Base-by-base conservation (phyloP, 2,797 vertebrate genomes). In the Paratrypauchen microcephalus region DNA sequence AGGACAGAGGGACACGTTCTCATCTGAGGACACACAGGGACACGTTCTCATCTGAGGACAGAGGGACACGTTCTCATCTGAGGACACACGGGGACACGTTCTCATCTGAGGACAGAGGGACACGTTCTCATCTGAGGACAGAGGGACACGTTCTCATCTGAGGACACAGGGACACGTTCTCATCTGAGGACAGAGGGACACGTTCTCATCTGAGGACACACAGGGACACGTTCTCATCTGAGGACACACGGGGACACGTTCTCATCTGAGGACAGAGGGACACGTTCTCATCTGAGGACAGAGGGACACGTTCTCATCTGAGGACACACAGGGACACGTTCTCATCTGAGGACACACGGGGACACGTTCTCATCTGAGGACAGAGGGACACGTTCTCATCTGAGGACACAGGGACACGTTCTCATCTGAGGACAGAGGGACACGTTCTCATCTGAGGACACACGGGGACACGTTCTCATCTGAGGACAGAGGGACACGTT, bases 301-400 rank as follows among this genome's bases (percentile, higher is more conserved):
- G 15, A 32, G 50, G n/a, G 45, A 15, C 12, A n/a, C n/a, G n/a
- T n/a, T n/a, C n/a, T n/a, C n/a, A n/a, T n/a, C n/a, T n/a, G n/a
- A n/a, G n/a, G n/a, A n/a, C n/a, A n/a, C 97, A 99, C 84, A 96
- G 83, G 0, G 96, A 95, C 84, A 95, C 77, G 83, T 95, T 92
- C 66, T 95, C 94, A 54, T 95, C 96, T 97, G 81, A 5, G 62
- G 62, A 50, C 50, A 41, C 97, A 99, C 84, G 96, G 83, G 0
- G 96, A 95, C 84, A 95, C 77, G 83, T 95, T 92, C 66, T 95
- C 94, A 54, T 95, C 96, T 97, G 81, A 5, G 62, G 62, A 50
- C 50, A 41, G 15, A 32, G 50, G n/a, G 45, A 15, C 12, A n/a
- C n/a, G n/a, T n/a, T n/a, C n/a, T n/a, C n/a, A n/a, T n/a, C n/a